phyloP scores from a whole-genome alignment of 2,797 vertebrate genomes.

The Trachurus trachurus region DNA sequence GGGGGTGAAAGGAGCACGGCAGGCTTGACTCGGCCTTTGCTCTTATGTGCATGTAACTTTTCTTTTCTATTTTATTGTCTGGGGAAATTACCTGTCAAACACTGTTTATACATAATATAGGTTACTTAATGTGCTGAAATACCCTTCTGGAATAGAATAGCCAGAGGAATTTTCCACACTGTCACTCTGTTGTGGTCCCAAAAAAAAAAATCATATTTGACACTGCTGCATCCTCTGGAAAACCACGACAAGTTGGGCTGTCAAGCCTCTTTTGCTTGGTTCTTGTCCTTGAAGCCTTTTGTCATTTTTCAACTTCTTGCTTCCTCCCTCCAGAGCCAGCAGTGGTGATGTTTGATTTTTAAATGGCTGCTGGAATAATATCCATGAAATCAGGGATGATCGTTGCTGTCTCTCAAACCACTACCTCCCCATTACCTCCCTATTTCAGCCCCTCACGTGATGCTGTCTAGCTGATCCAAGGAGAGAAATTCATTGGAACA shows the following conservation, averaged over 20 bases:
- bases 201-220: slow-evolving; percentile 78
- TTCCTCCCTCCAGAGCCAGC: slow-evolving; percentile 27
- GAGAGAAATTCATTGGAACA: slow-evolving; percentile 82
- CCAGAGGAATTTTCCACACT: slow-evolving; percentile 76
- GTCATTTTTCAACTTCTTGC: slow-evolving; percentile 67
- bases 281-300: slow-evolving; percentile 76
- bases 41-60: slow-evolving; percentile 47
- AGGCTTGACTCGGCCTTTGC: slow-evolving; percentile 44
- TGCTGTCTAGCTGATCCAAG: slow-evolving; percentile 66
- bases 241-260: slow-evolving; percentile 71
- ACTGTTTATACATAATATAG: slow-evolving; percentile 75
- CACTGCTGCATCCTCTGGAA: slow-evolving; percentile 75
- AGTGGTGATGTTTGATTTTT: slow-evolving; percentile 70
- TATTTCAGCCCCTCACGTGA: slow-evolving; percentile 64
- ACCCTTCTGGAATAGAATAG: slow-evolving; percentile 73
- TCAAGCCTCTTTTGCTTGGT: slow-evolving; percentile 70
- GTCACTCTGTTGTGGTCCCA: slow-evolving; percentile 73
- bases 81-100: slow-evolving; percentile 80
- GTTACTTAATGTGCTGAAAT: slow-evolving; percentile 79
- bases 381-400: slow-evolving; percentile 80
- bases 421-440: slow-evolving; percentile 69
- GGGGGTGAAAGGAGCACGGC: slow-evolving; percentile 43
- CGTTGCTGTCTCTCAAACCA: slow-evolving; percentile 74
- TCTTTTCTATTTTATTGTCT: slow-evolving; percentile 65
- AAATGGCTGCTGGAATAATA: slow-evolving; percentile 73